These are phyloP conservation scores for Drosophila testacea DNA, from an alignment of 2,888 invertebrate species.

Conservation along the genomic window DNA sequence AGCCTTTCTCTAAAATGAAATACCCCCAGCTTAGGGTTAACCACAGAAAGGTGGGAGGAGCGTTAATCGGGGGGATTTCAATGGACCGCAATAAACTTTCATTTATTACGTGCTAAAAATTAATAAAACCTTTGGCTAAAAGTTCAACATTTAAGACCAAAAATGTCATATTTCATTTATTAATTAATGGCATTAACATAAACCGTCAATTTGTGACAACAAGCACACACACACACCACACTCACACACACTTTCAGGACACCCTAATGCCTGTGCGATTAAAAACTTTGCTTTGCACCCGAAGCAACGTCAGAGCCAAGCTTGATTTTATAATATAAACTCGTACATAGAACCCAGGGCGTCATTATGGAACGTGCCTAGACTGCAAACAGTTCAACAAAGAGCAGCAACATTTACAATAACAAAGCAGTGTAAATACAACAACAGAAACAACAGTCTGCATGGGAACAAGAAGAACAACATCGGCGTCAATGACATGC, in stretches of 20 bases:
- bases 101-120: conserved; percentile 80
- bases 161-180: conserved; percentile 75
- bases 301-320: conserved; percentile 28
- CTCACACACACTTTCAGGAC: neutral
- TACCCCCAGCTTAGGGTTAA: conserved; percentile 28
- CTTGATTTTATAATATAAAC: conserved; percentile 52
- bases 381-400: conserved; percentile 60
- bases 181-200: conserved; percentile 77
- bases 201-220: conserved; percentile 73
- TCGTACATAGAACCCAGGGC: conserved; percentile 44
- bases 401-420: conserved; percentile 36
- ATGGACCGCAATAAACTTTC: conserved; percentile 52
- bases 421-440: conserved; percentile 5
- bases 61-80: conserved; percentile 7
- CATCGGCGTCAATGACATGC: conserved; percentile 75
- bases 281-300: conserved; percentile 65
- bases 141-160: conserved; percentile 41
- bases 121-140: conserved; percentile 54
- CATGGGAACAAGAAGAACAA: conserved; percentile 1
- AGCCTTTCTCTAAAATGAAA: conserved; percentile 17
- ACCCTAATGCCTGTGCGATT: conserved; percentile 59
- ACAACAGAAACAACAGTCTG: conserved; percentile 6
- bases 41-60: conserved; percentile 6
- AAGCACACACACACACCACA: conserved; percentile 6
- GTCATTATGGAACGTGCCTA: conserved; percentile 68